Conservation (phyloP, 2,888 invertebrate genomes). For the Lingula anatina region DNA sequence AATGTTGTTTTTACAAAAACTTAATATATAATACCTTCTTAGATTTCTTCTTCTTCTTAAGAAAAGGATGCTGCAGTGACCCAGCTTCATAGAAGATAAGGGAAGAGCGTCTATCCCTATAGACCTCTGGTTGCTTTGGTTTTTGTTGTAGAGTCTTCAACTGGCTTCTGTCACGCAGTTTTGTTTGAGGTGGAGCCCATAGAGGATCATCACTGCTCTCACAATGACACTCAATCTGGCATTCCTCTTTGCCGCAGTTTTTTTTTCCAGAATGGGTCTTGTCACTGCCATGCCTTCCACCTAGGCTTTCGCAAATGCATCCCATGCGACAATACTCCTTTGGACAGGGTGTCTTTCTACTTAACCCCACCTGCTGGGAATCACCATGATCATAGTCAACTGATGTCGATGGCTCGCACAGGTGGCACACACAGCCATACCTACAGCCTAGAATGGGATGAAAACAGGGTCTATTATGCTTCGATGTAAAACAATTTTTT, state of each 20-base stretch:
- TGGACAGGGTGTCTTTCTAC: slow-evolving; percentile 21
- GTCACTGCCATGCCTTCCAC: slow-evolving; percentile 1
- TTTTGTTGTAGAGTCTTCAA: background rate
- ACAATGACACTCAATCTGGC: slow-evolving; percentile 26
- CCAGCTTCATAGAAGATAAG: too few species aligned
- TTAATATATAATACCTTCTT: too few species aligned
- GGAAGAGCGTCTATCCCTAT: too few species aligned
- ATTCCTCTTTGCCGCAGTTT: slow-evolving; percentile 29
- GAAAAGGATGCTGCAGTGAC: too few species aligned
- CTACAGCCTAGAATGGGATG: slow-evolving; percentile 28
- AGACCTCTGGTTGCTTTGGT: background rate
- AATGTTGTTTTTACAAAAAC: too few species aligned
- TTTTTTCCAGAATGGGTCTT: background rate
- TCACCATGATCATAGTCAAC: too few species aligned
- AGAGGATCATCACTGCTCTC: background rate
- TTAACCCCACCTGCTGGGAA: background rate
- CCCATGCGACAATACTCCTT: slow-evolving; percentile 43
- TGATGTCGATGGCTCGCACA: slow-evolving; percentile 9
- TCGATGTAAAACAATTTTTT: too few species aligned
- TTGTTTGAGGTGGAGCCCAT: background rate
- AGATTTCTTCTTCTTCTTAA: too few species aligned
- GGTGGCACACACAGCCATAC: slow-evolving; percentile 43
- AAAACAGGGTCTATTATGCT: too few species aligned
- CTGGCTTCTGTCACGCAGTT: background rate
- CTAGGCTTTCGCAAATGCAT: slow-evolving; percentile 39